Evolutionary conservation across 2,888 invertebrate species (phyloP).

Genomic region (Xestoiulus laeticollis): DNA sequence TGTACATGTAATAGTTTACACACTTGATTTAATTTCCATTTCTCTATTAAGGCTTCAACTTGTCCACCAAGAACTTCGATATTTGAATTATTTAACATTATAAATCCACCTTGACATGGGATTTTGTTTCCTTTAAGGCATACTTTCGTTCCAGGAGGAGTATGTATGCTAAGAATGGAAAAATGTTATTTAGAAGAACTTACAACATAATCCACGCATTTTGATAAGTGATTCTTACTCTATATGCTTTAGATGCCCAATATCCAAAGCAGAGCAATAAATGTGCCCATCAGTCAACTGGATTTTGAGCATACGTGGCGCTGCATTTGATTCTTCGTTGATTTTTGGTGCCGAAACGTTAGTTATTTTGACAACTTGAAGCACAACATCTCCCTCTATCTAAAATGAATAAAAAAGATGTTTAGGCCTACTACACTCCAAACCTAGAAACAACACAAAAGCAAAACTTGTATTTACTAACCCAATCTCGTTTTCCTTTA

Average conservation of each 20-base stretch:
- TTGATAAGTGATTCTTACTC: slow-evolving; percentile 62
- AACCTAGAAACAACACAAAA: not conserved
- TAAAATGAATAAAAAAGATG: slow-evolving; percentile 57
- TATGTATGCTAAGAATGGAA: slow-evolving; percentile 71
- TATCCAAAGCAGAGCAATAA: slow-evolving; percentile 80
- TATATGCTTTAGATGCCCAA: slow-evolving; percentile 74
- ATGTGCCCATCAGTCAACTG: slow-evolving; percentile 86
- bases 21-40: slow-evolving; percentile 80
- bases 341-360: slow-evolving; percentile 91
- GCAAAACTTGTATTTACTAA: slow-evolving; percentile 58
- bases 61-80: slow-evolving; percentile 83
- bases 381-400: slow-evolving; percentile 71
- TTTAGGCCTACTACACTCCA: not conserved
- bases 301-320: slow-evolving; percentile 84
- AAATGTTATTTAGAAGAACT: not conserved
- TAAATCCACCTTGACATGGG: slow-evolving; percentile 75
- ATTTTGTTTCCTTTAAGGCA: slow-evolving; percentile 68
- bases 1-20: not conserved
- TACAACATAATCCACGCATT: not conserved
- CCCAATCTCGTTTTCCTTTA: slow-evolving; percentile 68
- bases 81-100: slow-evolving; percentile 75
- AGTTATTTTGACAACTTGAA: slow-evolving; percentile 87
- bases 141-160: slow-evolving; percentile 90
- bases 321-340: slow-evolving; percentile 83
- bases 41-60: slow-evolving; percentile 82